These are phyloP conservation scores for Andricus grossulariae DNA, from an alignment of 1,140 invertebrate genomes.

Conservation along the genomic window DNA sequence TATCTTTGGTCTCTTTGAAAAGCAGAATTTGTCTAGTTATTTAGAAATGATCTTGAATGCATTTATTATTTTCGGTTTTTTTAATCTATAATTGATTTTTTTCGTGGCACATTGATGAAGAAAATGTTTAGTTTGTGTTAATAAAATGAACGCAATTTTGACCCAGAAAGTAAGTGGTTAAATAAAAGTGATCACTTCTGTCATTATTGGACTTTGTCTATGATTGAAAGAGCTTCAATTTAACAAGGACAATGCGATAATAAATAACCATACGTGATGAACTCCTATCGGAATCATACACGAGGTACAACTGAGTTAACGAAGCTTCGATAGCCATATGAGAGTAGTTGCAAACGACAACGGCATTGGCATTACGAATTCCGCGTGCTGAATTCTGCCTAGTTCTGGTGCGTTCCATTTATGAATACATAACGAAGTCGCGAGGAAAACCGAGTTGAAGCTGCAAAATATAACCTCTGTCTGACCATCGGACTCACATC, in stretches of 20 bases:
- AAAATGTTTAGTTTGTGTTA: too few relatives aligned
- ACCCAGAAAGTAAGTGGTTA: too few relatives aligned
- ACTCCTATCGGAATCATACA: background rate
- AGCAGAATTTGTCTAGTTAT: too few relatives aligned
- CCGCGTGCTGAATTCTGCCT: background rate
- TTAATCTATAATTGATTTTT: too few relatives aligned
- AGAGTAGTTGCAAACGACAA: background rate
- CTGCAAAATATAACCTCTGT: background rate
- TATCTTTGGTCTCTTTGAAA: too few relatives aligned
- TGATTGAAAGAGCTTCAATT: too few relatives aligned
- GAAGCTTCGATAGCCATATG: constrained; percentile 15
- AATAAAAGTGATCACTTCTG: too few relatives aligned
- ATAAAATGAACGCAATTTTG: too few relatives aligned
- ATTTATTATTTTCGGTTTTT: too few relatives aligned
- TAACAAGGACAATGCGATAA: background rate
- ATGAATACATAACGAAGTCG: constrained; percentile 28
- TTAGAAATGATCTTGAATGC: too few relatives aligned
- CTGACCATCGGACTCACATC: background rate
- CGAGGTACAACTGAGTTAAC: constrained; percentile 15
- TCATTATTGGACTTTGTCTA: too few relatives aligned
- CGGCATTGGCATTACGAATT: background rate
- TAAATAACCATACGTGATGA: background rate
- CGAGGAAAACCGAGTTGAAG: background rate
- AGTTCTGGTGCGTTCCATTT: constrained; percentile 21
- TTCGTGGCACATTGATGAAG: too few relatives aligned